Base-by-base conservation (phyloP, 37 sponge, comb jelly and placozoan species). In the Haliclona indistincta region DNA sequence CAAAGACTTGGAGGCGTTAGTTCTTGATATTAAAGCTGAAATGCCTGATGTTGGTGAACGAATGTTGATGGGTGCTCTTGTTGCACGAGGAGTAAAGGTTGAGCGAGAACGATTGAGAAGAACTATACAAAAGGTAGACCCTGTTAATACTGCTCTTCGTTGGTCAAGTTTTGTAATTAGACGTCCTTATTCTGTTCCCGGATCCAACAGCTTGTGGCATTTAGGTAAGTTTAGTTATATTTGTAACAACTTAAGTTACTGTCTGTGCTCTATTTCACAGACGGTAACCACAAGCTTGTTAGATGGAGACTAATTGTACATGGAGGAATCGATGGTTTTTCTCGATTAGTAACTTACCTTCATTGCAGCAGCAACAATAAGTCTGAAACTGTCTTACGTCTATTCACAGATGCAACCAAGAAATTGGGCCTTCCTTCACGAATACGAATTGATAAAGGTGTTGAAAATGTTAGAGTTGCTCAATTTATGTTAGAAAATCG, bases 41-140 rank as follows among this genome's bases (percentile, higher is more conserved):
- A n/a, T n/a, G n/a, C 83, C 83, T 15, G 3, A 77, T 64, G 71
- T 60, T 83, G 84, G 84, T 52, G 84, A 83, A 43, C 70, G 75
- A 1, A 25, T 83, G 39, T 15, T 83, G 35, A 0, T 7, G 37
- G 71, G 77, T 36, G 69, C 67, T 22, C 11, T 83, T 0, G 26
- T 5, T 1, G 43, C 52, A 2, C 4, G 42, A 13, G 71, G 71
- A 2, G 49, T 83, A 15, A 67, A 55, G 32, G 76, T 83, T 3
- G 34, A 70, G 3, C 25, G 84, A 4, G 6, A 7, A 44, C 15
- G 39, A 11, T 42, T 83, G 29, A 61, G 84, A 38, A 63, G 38
- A n/a, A n/a, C 60, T 11, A 84, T 84, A 40, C 85, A 84, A 53
- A 51, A 72, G 19, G 74, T 84, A 26, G 85, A 83, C 34, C 77